Base-by-base conservation (phyloP, 1,140 invertebrate genomes). In the Bombus balteatus region DNA sequence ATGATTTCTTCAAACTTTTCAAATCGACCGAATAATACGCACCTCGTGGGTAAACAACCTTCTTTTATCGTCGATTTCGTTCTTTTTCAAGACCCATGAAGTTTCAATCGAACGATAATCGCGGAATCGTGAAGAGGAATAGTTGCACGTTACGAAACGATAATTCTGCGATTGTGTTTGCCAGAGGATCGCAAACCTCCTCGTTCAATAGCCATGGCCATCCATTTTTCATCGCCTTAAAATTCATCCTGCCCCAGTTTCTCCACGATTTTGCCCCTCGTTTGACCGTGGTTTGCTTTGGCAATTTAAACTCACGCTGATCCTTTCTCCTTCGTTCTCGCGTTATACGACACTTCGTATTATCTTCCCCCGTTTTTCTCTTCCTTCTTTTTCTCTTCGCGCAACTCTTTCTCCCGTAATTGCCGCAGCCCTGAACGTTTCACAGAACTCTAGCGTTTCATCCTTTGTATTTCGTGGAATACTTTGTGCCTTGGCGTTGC, bases 181-280 rank as follows among this genome's bases (percentile, higher is more conserved):
- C 37, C 5, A 18, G 22, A 15, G 28, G 41, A 2, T 28, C 28
- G 28, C 39, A 6, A 43, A 39, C 6, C n/a, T n/a, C 9, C 3
- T 22, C 12, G 39, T 53, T 34, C 74, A 47, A 37, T 28, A 34
- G 47, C 34, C 15, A 12, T 13, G 1, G 10, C 47, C 47, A 59
- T 59, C 57, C 47, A 76, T 76, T 76, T 76, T 76, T 76, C 74
- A 76, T 57, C 74, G 25, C 12, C 43, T 76, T 76, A 34, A 57
- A 76, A 59, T 76, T 76, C 47, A 76, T 37, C 25, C 34, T 59
- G 43, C 47, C 34, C 74, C 32, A 76, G 47, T 76, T 76, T 76
- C 32, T 8, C 32, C 18, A 1, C 39, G 25, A 28, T 12, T 43
- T 15, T 1, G 28, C 15, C 2, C 41, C 71, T 43, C 41, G 71